Base-by-base conservation (phyloP, 2,888 invertebrate species). In the Pegoplata infirma region DNA sequence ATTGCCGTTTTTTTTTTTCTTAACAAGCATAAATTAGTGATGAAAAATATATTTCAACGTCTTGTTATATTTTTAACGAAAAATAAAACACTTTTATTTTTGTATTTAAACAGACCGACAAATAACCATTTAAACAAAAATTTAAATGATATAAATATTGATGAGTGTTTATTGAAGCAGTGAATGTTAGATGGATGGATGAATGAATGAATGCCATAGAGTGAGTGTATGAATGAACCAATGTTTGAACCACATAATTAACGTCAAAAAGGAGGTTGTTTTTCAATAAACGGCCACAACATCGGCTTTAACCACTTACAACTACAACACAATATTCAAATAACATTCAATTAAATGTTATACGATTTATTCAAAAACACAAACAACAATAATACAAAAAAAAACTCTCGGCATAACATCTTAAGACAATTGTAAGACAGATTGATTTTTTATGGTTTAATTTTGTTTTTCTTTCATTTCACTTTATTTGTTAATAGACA, bases 131-230 rank as follows among this genome's bases (percentile, higher is more conserved):
- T 61, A 53, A 46, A 51, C n/a, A n/a, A 19, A 25, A 47, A 61
- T 69, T 69, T 59, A 51, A 51, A 71, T 59, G 32, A 14, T 63
- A 47, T 55, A 32, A 72, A 72, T 63, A 72, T 72, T 72, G 63
- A 63, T 72, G 63, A 59, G 14, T 59, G 68, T 47, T 61, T 61
- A 46, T 61, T 61, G 61, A 17, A 17, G 61, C 46, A 46, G 28
- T 28, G n/a, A 28, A 28, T 58, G 14, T n/a, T 40, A 8, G 12
- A 28, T 28, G 16, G 14, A 44, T 59, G 16, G 10, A 14, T 44
- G 16, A 19, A 17, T 32, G 56, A 40, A 40, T 40, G 19, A 16
- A 17, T 28, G 28, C 6, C n/a, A n/a, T n/a, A n/a, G n/a, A n/a
- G 10, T 61, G n/a, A 4, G 5, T 47, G 19, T 44, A 21, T 21